Evolutionary conservation across 2,113 vertebrate genomes (phyloP), one percentile per base, ranked within the genome.

Genomic region (Plestiodon gilberti): DNA sequence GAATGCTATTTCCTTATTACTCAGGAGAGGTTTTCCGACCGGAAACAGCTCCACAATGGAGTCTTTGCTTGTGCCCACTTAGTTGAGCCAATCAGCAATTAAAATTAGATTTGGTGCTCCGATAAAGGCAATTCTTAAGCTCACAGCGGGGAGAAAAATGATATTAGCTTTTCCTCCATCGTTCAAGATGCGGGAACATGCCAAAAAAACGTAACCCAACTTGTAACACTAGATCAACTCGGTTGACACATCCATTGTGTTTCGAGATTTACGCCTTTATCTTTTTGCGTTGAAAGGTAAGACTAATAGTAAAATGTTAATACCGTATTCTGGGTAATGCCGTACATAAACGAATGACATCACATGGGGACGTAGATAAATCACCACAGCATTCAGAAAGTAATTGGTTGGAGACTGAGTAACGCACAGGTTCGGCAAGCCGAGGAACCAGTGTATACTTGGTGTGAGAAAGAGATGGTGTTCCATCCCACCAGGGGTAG

Each of bases 301-400:
- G 88, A 92, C 91, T 80, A 94, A 88, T 74, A 93, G 92, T 91
- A 81, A 92, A 93, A 92, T 89, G 92, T 93, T 92, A 88, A 86
- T 87, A 91, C 89, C 5, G 33, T 15, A n/a, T 93, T 91, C 91
- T 90, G 62, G 90, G 3, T 87, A 75, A 76, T 81, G 78, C 85
- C 28, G 88, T 90, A 81, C 71, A 23, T 90, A 89, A 91, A 93
- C 25, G 84, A 90, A 57, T 79, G 93, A 87, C 92, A 84, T 15
- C 91, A 74, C 89, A 17, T 57, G 1, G 88, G 91, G 89, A 89
- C 88, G 70, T 82, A 88, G 90, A 92, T 90, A 93, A 95, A 95
- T 92, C 93, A 88, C 81, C 0, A 0, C 86, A 0, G 52, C 0
- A 22, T 40, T 82, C 93, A 78, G 85, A 87, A 92, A 82, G 57